Evolutionary conservation across 2,113 vertebrate species (phyloP).

Genomic region (Sinosuthora webbiana): DNA sequence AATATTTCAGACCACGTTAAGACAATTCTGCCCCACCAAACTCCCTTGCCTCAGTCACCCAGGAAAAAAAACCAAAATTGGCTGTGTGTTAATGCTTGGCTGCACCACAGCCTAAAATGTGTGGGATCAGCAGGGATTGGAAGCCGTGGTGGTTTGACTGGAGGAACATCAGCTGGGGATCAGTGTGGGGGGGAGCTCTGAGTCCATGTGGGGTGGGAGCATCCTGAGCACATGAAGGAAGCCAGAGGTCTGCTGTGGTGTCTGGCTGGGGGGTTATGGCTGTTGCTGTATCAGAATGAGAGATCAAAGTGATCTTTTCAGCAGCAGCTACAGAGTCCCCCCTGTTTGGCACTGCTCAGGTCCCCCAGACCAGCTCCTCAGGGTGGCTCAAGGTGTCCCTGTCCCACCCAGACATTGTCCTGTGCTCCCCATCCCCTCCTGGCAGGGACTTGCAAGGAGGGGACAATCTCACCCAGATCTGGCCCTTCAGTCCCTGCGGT

Average conservation of each 20-base stretch:
- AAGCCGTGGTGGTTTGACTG: not conserved
- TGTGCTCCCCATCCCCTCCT: not conserved
- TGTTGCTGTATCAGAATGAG: not conserved
- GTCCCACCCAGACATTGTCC: not conserved
- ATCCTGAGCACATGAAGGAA: not conserved
- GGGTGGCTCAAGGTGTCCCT: accelerated
- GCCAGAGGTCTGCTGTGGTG: not conserved
- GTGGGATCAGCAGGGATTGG: not conserved
- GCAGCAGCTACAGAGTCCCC: not conserved
- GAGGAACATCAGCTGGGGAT: not conserved
- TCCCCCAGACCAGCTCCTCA: not conserved
- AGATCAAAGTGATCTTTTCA: not conserved
- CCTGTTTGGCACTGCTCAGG: accelerated
- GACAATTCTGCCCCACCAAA: not conserved
- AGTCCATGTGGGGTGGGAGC: not conserved
- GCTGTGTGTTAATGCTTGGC: not conserved
- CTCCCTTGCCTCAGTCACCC: not conserved
- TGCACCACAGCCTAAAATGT: not conserved
- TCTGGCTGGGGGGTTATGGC: not conserved
- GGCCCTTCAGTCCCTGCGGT: not conserved
- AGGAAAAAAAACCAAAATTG: not conserved
- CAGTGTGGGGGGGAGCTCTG: not conserved
- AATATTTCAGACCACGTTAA: not conserved
- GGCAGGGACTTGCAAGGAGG: not conserved
- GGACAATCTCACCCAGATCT: not conserved